Evolutionary conservation across 2,113 vertebrate genomes (phyloP), one percentile per base, ranked within the genome.

Genomic region (Sylvilagus bachmani): DNA sequence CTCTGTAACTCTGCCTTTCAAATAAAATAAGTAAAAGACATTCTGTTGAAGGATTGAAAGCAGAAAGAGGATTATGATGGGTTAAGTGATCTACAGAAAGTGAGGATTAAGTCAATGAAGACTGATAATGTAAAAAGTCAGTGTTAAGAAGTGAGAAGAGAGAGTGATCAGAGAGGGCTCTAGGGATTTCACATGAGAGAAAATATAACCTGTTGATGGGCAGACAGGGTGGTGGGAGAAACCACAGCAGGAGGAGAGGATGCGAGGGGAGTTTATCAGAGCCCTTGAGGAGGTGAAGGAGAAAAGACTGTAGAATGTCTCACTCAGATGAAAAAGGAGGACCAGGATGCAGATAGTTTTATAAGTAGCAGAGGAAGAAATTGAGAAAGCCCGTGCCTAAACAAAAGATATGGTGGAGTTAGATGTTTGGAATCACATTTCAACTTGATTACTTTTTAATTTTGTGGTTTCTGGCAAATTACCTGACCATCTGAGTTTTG

Each of bases 351-450:
- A 67, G 38, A 12, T 44, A 2, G 5, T 55, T 62, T 85, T 77
- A 36, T 73, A 27, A 88, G 77, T 51, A 95, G 58, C 64, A 89
- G 62, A 29, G 62, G 78, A 81, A 84, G 64, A 90, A 78, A 67
- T 17, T 73, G 62, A 87, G 71, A 94, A 79, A 38, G 62, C 84
- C 86, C 31, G 25, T 66, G 25, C 84, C 16, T 86, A 67, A 93
- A 66, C 53, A 27, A 49, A 93, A 62, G 70, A 86, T n/a, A n/a
- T 71, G 17, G 8, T 79, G 74, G 55, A 25, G 17, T 74, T 62
- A 44, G 36, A 44, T 51, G 33, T 31, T 87, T 79, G 9, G 38
- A 77, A 67, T 70, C 66, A 53, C 22, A 80, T 83, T 24, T 89
- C 44, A 79, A 5, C 55, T 64, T n/a, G 9, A 33, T 61, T 70